phyloP scores from a whole-genome alignment of 2,888 invertebrate species.

The Cistogaster globosa region DNA sequence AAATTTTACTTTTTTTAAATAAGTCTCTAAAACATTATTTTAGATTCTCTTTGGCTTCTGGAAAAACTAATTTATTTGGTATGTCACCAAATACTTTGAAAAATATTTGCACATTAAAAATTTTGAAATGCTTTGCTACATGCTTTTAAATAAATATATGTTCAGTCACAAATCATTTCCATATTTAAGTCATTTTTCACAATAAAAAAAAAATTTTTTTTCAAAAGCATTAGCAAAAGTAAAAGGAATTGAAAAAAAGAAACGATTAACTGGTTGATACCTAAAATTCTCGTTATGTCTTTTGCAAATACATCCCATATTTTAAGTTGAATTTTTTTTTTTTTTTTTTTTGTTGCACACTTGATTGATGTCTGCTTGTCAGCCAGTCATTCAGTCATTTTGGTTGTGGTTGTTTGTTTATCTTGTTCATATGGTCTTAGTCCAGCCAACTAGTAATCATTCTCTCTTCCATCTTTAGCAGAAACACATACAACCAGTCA shows the following conservation, averaged over 20 bases:
- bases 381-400: constrained; percentile 60
- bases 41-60: not conserved
- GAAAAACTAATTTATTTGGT: constrained; percentile 3
- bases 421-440: constrained; percentile 53
- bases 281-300: constrained; percentile 58
- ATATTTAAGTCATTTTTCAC: constrained; percentile 37
- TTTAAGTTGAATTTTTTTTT: constrained; percentile 17
- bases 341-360: constrained; percentile 8
- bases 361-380: constrained; percentile 72
- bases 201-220: constrained; percentile 11
- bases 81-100: constrained; percentile 22
- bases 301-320: constrained; percentile 59
- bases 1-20: not conserved
- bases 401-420: constrained; percentile 52
- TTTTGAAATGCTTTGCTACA: not conserved
- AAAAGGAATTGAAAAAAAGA: not conserved
- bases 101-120: constrained; percentile 21
- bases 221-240: constrained; percentile 28
- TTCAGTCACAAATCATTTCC: constrained; percentile 41
- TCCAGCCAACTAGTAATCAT: constrained; percentile 56
- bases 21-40: not conserved
- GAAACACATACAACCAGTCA: constrained; percentile 53
- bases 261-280: constrained; percentile 51
- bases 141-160: not conserved
- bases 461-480: constrained; percentile 62